Percentiles rank a stretch among this genome's conserved stretches.
Conservation (phyloP, 2,797 vertebrate species). For the Gymnoscopelus microlampas region DNA sequence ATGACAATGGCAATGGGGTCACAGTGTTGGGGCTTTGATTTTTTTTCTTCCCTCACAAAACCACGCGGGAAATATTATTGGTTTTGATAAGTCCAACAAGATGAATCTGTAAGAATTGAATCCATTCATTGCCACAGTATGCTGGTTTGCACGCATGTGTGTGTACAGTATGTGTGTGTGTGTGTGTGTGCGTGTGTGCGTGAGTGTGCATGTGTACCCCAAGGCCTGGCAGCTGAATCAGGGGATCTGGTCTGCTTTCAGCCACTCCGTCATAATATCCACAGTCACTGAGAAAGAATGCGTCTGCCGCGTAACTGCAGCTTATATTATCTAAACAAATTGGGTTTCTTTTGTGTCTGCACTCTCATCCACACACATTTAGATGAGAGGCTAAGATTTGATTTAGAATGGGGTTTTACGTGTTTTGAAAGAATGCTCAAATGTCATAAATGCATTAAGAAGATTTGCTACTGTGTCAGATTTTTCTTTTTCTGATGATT, state of each 20-base stretch:
- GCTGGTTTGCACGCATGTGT: conserved; percentile 6
- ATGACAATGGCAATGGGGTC: conserved; percentile 63
- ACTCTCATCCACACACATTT: conserved; percentile 61
- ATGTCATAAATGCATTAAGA: conserved; percentile 36
- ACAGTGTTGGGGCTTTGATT: conserved; percentile 45
- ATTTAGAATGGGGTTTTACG: conserved; percentile 42
- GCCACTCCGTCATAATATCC: conserved; percentile 80
- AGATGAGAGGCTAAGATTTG: conserved; percentile 48
- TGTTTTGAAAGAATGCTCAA: conserved; percentile 46
- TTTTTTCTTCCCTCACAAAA: conserved; percentile 37
- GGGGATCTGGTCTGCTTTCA: conserved; percentile 79
- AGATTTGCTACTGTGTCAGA: conserved; percentile 46
- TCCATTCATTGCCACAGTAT: conserved; percentile 53
- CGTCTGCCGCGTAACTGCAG: conserved; percentile 75
- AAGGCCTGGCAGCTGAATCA: conserved; percentile 59
- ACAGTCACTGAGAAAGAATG: conserved; percentile 81
- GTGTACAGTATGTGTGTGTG: not conserved
- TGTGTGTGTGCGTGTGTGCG: not conserved
- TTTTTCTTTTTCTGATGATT: conserved; percentile 42
- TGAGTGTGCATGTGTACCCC: conserved; percentile 10
- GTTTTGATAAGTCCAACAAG: conserved; percentile 60
- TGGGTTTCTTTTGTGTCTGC: conserved; percentile 75
- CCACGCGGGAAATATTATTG: conserved; percentile 50
- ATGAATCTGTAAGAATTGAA: conserved; percentile 56
- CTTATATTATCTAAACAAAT: conserved; percentile 82